Conservation (phyloP, 2,797 vertebrate species). For the Gallinago solitaria region DNA sequence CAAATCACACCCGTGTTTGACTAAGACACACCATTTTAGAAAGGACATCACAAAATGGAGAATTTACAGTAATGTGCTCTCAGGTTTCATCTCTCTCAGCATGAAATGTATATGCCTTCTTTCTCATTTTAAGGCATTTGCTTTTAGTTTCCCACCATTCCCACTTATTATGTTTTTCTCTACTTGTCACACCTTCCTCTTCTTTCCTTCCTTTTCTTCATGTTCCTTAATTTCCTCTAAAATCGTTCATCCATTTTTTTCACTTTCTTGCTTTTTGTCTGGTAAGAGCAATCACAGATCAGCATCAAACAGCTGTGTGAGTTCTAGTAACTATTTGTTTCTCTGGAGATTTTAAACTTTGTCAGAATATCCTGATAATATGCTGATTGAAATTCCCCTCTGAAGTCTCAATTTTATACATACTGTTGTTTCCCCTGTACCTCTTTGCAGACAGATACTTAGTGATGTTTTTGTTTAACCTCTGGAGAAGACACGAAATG, state of each 20-base stretch:
- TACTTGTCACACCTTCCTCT: background rate
- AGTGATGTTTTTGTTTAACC: constrained; percentile 57
- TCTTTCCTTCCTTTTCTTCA: background rate
- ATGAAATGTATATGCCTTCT: background rate
- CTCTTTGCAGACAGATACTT: constrained; percentile 30
- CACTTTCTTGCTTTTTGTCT: background rate
- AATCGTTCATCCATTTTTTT: background rate
- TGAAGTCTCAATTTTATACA: constrained; percentile 26
- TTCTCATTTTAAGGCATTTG: background rate
- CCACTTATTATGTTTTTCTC: background rate
- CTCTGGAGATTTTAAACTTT: constrained; percentile 39
- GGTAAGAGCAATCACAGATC: background rate
- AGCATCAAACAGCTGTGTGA: background rate
- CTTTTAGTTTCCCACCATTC: background rate
- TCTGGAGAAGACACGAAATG: constrained; percentile 52
- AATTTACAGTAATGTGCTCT: background rate
- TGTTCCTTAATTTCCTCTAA: background rate
- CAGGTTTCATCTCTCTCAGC: background rate
- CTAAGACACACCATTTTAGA: background rate
- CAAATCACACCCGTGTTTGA: background rate
- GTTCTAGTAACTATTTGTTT: background rate
- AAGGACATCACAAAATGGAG: background rate
- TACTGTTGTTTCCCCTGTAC: constrained; percentile 8
- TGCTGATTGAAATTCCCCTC: constrained; percentile 50
- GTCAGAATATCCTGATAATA: constrained; percentile 36